Evolutionary conservation across 2,888 invertebrate genomes (phyloP), one percentile per base, ranked within the genome.

Genomic region (Lasiommata megera): DNA sequence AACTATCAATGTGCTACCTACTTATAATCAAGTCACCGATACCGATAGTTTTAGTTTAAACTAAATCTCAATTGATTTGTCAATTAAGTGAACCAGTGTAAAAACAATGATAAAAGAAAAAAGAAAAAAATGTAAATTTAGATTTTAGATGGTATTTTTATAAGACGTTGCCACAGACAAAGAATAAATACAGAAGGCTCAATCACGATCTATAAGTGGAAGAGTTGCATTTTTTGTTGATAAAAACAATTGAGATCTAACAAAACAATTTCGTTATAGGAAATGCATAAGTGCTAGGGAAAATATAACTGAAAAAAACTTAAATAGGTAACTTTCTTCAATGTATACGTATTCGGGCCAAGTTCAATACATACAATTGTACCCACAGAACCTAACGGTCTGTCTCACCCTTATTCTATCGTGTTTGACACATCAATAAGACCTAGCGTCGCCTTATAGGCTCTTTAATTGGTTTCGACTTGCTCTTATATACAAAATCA

Each of bases 381-480:
- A 41, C 18, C 16, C 2, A 31, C 31, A n/a, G 18, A 52, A 34
- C 44, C 34, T 51, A 28, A 44, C 46, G 18, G 50, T 36, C 53
- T 23, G 52, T 37, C 16, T 8, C 23, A 41, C 47, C 16, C 65
- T 63, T 65, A 66, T 50, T 38, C 61, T 67, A 70, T 36, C 58
- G 74, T 71, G 74, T 73, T 71, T 70, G 67, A 73, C 74, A 72
- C 73, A 66, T 67, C 52, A 60, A 58, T 66, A 64, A 58, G 58
- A 70, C 62, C 58, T 71, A 67, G 56, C 58, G 31, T 60, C 50
- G 66, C 71, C 72, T 72, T 62, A 66, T 51, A 73, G 70, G 68
- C 61, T 51, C 41, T 58, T 62, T 59, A 60, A 70, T 65, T 64
- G 67, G 64, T 53, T 58, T 58, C 58, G 44, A 36, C 56, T 56